phyloP scores from a whole-genome alignment of 2,888 invertebrate species.

The Oeneis ivallda region DNA sequence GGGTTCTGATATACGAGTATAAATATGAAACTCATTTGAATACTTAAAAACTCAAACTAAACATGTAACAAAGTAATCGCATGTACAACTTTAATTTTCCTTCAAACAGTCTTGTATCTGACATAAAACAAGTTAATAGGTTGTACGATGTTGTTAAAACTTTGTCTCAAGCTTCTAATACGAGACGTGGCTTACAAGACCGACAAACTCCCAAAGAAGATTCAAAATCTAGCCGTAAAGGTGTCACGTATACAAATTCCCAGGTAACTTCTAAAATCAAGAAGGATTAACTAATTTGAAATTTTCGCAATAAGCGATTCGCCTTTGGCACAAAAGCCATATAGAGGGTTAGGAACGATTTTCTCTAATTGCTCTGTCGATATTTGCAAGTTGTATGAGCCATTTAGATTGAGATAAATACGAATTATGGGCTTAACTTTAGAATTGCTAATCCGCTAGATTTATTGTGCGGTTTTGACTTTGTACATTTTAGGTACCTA shows the following conservation, averaged over 20 bases:
- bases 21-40: too few species aligned
- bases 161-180: conserved; percentile 37
- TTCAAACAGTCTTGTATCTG: conserved; percentile 2
- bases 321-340: conserved; percentile 61
- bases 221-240: conserved; percentile 37
- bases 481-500: background rate
- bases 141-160: conserved; percentile 18
- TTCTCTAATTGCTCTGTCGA: conserved; percentile 68
- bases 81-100: conserved; percentile 2
- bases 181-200: conserved; percentile 54
- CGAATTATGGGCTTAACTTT: conserved; percentile 57
- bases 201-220: conserved; percentile 51
- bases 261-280: conserved; percentile 59
- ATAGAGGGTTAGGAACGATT: conserved; percentile 56
- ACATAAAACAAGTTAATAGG: conserved; percentile 21
- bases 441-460: conserved; percentile 43
- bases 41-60: background rate
- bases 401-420: conserved; percentile 72
- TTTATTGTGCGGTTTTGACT: conserved; percentile 27
- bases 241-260: conserved; percentile 61
- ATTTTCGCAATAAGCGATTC: conserved; percentile 70
- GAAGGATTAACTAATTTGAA: conserved; percentile 63
- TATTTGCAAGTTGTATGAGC: conserved; percentile 59
- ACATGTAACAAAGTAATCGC: background rate
- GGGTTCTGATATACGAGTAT: too few species aligned